Evolutionary conservation across 2,888 invertebrate genomes (phyloP).

Genomic region (Achlya flavicornis): DNA sequence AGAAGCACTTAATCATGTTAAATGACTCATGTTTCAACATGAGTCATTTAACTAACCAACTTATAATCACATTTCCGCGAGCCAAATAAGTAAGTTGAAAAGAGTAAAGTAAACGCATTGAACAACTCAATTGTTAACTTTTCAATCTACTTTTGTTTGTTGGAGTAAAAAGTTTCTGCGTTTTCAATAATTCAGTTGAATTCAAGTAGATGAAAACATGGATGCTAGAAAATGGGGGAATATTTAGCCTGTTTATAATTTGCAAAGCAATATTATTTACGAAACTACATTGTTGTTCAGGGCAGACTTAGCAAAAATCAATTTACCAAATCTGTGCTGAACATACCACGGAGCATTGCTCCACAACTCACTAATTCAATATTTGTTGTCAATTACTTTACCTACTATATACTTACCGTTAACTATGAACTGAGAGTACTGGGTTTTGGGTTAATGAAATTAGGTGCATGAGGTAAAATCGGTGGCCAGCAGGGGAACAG

Average conservation of each 20-base stretch:
- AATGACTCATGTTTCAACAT: slow-evolving; percentile 1
- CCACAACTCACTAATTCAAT: no score
- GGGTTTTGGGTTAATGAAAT: no score
- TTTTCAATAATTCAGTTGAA: not conserved
- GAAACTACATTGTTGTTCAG: no score
- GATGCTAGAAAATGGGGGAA: not conserved
- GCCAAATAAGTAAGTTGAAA: not conserved
- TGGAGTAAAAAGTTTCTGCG: not conserved
- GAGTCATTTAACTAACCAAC: slow-evolving; percentile 2
- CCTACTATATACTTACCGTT: no score
- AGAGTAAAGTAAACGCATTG: not conserved
- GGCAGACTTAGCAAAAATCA: no score
- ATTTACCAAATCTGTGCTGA: no score
- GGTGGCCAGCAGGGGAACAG: no score
- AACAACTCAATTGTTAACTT: slow-evolving; percentile 5
- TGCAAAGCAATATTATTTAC: no score
- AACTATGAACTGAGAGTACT: no score
- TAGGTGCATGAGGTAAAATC: no score
- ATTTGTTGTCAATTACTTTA: no score
- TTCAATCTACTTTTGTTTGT: not conserved
- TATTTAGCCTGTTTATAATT: not conserved
- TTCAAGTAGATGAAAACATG: not conserved
- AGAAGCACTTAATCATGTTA: slow-evolving; percentile 10
- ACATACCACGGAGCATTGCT: no score
- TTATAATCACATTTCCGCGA: slow-evolving; percentile 9